Base-by-base conservation (phyloP, 1,140 invertebrate genomes). In the Psix sp. region DNA sequence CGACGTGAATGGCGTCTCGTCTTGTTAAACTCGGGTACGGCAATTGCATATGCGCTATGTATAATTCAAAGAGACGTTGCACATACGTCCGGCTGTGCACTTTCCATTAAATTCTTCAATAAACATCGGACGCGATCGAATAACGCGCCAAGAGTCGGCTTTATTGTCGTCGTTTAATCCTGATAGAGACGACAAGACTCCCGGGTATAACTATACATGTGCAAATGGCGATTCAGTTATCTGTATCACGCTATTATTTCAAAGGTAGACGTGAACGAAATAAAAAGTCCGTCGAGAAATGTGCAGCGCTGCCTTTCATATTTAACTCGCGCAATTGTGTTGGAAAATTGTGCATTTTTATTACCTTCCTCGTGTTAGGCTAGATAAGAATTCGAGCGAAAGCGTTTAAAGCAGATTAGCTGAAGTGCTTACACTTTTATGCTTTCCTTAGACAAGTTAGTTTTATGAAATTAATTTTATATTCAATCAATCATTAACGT, bases 201-300 rank as follows among this genome's bases (percentile, higher is more conserved):
- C 17, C 51, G 31, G 31, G 10, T 36, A 56, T 63, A 51, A 26
- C 46, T 63, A 20, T 39, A 45, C 38, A 54, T 20, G 20, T 18
- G 40, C 60, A 72, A 62, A 72, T 21, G 43, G 48, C 60, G 38
- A 59, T 60, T 52, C 54, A 43, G 46, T 73, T 73, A 73, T 73
- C 70, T 54, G 60, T 51, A 66, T 71, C 65, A 59, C 51, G 52
- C 38, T 65, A 72, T 72, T 65, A 72, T 72, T 65, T 72, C 39
- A 46, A 11, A 13, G 39, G 38, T 5, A 51, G 36, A 72, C 68
- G 68, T 49, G 68, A 14, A 52, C 14, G 36, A 52, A 72, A 65
- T 72, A 54, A 65, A 48, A 62, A 7, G 38, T 33, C n/a, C 38
- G 29, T 33, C 51, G 57, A 13, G 31, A 26, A 56, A 57, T n/a